Conservation (phyloP, 2,113 vertebrate species). For the Xiphophorus hellerii region DNA sequence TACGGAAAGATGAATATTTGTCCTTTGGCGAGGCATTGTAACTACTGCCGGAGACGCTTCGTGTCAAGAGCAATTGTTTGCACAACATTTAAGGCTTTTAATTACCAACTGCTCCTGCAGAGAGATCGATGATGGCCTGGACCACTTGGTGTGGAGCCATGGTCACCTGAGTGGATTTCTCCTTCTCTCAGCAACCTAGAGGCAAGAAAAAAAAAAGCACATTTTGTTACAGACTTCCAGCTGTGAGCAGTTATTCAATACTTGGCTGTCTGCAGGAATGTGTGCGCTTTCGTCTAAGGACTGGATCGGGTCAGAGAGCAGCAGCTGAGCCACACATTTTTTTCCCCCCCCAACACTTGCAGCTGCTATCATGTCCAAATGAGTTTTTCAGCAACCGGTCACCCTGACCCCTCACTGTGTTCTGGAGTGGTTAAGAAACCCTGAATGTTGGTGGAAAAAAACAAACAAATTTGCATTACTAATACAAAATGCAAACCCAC, state of each 20-base stretch:
- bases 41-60: too few relatives aligned
- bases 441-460: neutral
- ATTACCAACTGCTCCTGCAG: slow-evolving; percentile 93
- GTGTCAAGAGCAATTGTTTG: neutral
- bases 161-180: slow-evolving; percentile 15
- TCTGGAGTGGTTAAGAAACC: neutral
- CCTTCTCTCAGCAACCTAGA: slow-evolving; percentile 29
- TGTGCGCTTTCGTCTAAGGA: neutral
- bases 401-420: neutral
- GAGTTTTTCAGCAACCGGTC: neutral
- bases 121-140: slow-evolving; percentile 94
- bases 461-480: too few relatives aligned
- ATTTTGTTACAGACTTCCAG: neutral
- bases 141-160: slow-evolving; percentile 87
- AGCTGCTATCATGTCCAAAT: neutral
- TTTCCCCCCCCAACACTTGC: neutral
- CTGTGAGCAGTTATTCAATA: neutral
- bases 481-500: too few relatives aligned
- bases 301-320: neutral
- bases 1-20: too few relatives aligned
- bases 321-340: neutral
- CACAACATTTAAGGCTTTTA: neutral
- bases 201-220: neutral
- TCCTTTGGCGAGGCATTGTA: too few relatives aligned
- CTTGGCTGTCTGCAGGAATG: neutral